These are phyloP conservation scores for Brachyalestes nurse DNA, from an alignment of 2,797 vertebrate genomes.

Conservation along the genomic window DNA sequence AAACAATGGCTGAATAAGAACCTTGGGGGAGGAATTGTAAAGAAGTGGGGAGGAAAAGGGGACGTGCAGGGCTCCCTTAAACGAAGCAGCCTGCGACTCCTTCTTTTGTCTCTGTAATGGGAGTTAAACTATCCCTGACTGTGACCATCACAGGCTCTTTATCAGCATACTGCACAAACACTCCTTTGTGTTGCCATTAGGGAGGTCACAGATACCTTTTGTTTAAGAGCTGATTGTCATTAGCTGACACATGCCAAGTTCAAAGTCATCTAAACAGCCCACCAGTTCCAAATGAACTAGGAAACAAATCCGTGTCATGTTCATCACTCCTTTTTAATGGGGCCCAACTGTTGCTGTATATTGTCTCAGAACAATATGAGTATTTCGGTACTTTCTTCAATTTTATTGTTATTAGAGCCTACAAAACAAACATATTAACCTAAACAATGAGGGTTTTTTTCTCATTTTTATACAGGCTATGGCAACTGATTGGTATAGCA, in stretches of 20 bases:
- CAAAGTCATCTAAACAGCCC: constrained; percentile 63
- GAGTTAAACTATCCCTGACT: constrained; percentile 66
- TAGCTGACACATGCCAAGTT: constrained; percentile 64
- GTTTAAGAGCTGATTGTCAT: constrained; percentile 66
- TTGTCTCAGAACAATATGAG: constrained; percentile 7
- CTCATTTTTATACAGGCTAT: neutral
- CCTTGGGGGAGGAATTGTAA: constrained; percentile 59
- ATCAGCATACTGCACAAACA: constrained; percentile 55
- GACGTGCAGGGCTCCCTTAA: constrained; percentile 45
- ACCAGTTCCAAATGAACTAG: constrained; percentile 40
- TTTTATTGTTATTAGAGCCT: neutral
- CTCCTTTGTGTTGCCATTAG: constrained; percentile 38
- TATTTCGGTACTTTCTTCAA: neutral
- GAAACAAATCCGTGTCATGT: constrained; percentile 48
- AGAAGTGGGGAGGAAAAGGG: constrained; percentile 44
- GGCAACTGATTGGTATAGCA: neutral
- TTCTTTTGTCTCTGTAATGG: constrained; percentile 69
- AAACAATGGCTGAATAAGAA: constrained; percentile 63
- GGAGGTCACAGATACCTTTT: constrained; percentile 58
- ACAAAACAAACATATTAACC: neutral
- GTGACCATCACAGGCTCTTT: constrained; percentile 48
- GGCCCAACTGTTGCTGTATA: neutral
- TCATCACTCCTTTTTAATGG: constrained; percentile 22
- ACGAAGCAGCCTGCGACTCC: constrained; percentile 45
- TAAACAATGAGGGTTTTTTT: neutral